These are phyloP conservation scores for Acanthochromis polyacanthus DNA, from an alignment of 2,113 vertebrate species.

Conservation along the genomic window DNA sequence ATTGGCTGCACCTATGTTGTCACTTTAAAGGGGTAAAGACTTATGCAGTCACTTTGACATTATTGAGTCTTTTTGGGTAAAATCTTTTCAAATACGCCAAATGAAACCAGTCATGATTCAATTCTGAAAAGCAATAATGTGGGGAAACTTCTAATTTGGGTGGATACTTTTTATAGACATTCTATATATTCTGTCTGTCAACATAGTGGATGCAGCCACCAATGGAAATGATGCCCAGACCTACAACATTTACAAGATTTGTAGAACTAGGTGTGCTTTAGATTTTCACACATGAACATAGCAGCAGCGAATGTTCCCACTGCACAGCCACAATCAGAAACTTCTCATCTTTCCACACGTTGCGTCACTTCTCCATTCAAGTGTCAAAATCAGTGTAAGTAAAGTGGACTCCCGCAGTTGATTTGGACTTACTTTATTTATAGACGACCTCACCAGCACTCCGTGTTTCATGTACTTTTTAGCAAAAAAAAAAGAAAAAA, in stretches of 20 bases:
- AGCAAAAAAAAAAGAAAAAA: slow-evolving; percentile 1
- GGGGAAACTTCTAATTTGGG: too few relatives aligned
- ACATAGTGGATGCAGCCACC: too few relatives aligned
- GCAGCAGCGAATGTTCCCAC: slow-evolving; percentile 1
- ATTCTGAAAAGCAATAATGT: too few relatives aligned
- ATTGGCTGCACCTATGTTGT: too few relatives aligned
- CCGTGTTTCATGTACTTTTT: background rate
- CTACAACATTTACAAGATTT: background rate
- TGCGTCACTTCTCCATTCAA: slow-evolving; percentile 66
- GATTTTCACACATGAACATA: background rate
- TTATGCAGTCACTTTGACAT: too few relatives aligned
- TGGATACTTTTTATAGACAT: too few relatives aligned
- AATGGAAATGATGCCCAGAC: too few relatives aligned
- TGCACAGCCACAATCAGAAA: slow-evolving; percentile 26
- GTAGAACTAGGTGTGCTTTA: background rate
- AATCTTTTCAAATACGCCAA: too few relatives aligned
- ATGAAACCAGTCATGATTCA: too few relatives aligned
- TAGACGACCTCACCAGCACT: slow-evolving; percentile 7
- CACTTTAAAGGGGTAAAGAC: too few relatives aligned
- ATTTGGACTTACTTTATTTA: slow-evolving; percentile 45
- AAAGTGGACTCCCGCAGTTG: slow-evolving; percentile 58
- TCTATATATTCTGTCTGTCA: too few relatives aligned
- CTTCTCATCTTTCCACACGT: slow-evolving; percentile 64
- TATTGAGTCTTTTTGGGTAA: too few relatives aligned
- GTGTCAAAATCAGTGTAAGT: slow-evolving; percentile 59